Percentiles rank a stretch among this genome's conserved stretches.
These are phyloP conservation scores for Volucella inflata DNA, from an alignment of 2,888 invertebrate genomes.

Conservation along the genomic window DNA sequence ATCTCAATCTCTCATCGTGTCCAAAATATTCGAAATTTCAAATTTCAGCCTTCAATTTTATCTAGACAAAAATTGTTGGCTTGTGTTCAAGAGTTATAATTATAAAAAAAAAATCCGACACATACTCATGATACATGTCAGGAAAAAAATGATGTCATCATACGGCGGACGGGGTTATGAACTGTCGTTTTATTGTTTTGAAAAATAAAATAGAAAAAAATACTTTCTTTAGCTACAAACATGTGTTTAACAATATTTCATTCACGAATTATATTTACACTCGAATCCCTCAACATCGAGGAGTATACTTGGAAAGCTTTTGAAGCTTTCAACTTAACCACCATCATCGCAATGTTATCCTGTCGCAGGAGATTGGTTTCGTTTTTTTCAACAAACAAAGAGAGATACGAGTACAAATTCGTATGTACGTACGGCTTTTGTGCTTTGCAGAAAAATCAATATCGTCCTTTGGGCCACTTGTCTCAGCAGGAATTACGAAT, in stretches of 20 bases:
- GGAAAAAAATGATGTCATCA: slow-evolving; percentile 62
- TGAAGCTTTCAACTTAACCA: slow-evolving; percentile 49
- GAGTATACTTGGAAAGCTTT: slow-evolving; percentile 50
- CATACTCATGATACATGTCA: background rate
- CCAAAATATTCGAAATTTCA: background rate
- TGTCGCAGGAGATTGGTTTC: slow-evolving; percentile 34
- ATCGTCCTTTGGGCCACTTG: slow-evolving; percentile 54
- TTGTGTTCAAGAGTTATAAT: slow-evolving; percentile 60
- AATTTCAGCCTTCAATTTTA: slow-evolving; percentile 43
- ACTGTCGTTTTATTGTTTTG: slow-evolving; percentile 64
- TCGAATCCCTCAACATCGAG: background rate
- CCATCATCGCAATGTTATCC: slow-evolving; percentile 51
- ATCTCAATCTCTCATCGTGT: slow-evolving; percentile 45
- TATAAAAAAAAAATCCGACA: slow-evolving; percentile 42
- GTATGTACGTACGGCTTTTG: slow-evolving; percentile 31
- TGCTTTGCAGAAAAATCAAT: slow-evolving; percentile 61
- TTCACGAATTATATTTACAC: slow-evolving; percentile 30
- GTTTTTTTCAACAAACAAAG: background rate
- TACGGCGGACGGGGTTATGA: slow-evolving; percentile 68
- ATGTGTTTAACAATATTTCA: slow-evolving; percentile 68
- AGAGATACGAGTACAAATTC: no score
- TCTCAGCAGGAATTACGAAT: slow-evolving; percentile 42
- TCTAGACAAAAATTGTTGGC: slow-evolving; percentile 53
- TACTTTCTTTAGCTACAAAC: slow-evolving; percentile 5
- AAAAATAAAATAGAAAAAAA: slow-evolving; percentile 12